A percentile compares a stretch with the other conserved stretches of the same genome.
These are phyloP conservation scores for Taurulus bubalis DNA, from an alignment of 2,113 vertebrate genomes.

Conservation along the genomic window DNA sequence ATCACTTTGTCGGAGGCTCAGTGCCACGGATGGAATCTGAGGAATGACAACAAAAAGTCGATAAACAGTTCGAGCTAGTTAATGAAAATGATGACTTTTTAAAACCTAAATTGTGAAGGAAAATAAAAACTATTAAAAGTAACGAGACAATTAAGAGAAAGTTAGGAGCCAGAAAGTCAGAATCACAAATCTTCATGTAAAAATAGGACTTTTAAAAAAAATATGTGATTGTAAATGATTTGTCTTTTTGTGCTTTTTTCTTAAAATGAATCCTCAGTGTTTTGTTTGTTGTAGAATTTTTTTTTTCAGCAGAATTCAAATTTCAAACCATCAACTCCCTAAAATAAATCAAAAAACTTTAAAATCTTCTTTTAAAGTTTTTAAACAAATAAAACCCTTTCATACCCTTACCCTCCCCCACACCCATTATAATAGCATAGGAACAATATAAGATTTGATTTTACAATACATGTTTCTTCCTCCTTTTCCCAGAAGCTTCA, in stretches of 20 bases:
- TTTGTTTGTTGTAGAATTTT: not conserved
- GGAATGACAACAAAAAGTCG: too few relatives aligned
- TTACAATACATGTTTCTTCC: slow-evolving; percentile 22
- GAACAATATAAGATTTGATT: slow-evolving; percentile 56
- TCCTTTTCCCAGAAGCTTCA: slow-evolving; percentile 24
- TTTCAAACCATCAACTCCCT: slow-evolving; percentile 1
- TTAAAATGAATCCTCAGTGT: not conserved
- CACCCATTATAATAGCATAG: slow-evolving; percentile 24
- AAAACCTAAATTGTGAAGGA: too few relatives aligned
- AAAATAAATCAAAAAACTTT: not conserved
- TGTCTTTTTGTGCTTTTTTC: slow-evolving; percentile 31
- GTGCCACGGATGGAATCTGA: too few relatives aligned
- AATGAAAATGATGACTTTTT: too few relatives aligned
- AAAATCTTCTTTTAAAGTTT: not conserved
- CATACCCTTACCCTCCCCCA: not conserved
- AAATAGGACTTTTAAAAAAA: too few relatives aligned
- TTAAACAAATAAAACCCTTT: not conserved
- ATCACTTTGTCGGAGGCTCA: too few relatives aligned
- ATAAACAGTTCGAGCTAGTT: too few relatives aligned
- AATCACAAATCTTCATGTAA: too few relatives aligned
- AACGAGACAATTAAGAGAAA: too few relatives aligned
- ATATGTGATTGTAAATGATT: too few relatives aligned
- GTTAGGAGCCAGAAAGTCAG: too few relatives aligned
- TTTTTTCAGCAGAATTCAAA: slow-evolving; percentile 3
- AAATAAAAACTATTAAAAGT: too few relatives aligned